A percentile compares a stretch with the other conserved stretches of the same genome.
phyloP scores from a whole-genome alignment of 2,797 vertebrate genomes.

The Podarcis siculus region DNA sequence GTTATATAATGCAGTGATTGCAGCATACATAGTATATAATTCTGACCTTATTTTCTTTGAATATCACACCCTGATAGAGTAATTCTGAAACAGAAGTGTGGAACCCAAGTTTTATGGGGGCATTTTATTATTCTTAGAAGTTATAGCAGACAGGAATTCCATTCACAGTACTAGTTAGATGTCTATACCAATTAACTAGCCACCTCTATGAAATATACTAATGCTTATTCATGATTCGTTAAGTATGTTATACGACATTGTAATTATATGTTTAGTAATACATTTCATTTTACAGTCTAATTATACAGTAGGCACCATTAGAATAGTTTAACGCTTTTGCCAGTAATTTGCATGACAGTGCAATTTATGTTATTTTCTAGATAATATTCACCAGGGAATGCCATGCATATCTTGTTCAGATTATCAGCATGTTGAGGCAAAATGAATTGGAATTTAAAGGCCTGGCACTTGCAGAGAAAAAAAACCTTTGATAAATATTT shows the following conservation, averaged over 20 bases:
- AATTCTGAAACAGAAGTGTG: not conserved
- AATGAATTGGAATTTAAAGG: constrained; percentile 29
- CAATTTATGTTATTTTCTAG: constrained; percentile 6
- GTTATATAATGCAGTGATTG: not conserved
- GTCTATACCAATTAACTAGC: not conserved
- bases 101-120: not conserved
- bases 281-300: constrained; percentile 36
- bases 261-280: constrained; percentile 25
- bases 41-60: not conserved
- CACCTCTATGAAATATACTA: not conserved
- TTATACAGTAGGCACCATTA: not conserved
- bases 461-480: constrained; percentile 34
- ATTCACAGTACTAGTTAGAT: not conserved
- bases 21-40: not conserved
- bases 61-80: not conserved
- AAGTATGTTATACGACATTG: not conserved
- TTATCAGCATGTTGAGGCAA: constrained; percentile 33
- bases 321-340: not conserved
- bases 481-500: constrained; percentile 19
- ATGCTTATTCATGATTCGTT: constrained; percentile 23
- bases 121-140: not conserved
- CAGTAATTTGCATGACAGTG: constrained; percentile 20
- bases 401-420: not conserved
- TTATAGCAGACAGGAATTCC: not conserved
- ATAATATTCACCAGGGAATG: not conserved